Base-by-base conservation (phyloP, 2,888 invertebrate species). In the Troglohyphantes excavatus region DNA sequence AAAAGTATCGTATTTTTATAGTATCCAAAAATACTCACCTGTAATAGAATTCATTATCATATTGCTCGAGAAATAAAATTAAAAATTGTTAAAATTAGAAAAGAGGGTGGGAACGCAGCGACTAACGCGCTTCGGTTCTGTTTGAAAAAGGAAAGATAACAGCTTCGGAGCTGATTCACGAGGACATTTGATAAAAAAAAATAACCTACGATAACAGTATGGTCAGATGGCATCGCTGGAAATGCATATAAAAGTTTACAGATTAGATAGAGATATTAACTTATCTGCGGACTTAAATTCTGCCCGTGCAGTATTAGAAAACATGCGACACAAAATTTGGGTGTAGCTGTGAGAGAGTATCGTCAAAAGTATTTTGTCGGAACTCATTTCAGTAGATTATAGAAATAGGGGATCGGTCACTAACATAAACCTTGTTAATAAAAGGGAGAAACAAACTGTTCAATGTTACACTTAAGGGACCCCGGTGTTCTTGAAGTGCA, bases 121-220 rank as follows among this genome's bases (percentile, higher is more conserved):
- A 26, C 43, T 17, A 19, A n/a, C 17, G 7, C 68, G 59, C 23
- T 68, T 21, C 53, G 29, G 21, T 26, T 68, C 68, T 46, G 26
- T 68, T 81, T 81, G 46, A 13, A 53, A 81, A 68, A 68, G 53
- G 68, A 81, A 29, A 26, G 68, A 68, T 81, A 73, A 13, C 0
- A 17, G 53, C 19, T n/a, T 27, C 67, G n/a, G n/a, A 29, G 21
- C 43, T n/a, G 70, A 70, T 39, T 27, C 68, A 29, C n/a, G 21
- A 39, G 43, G 39, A 39, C 70, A 9, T n/a, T 53, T 53, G n/a
- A 17, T 13, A 13, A 11, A 53, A 1, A n/a, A 39, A 11, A 39
- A 39, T 2, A 11, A 11, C 13, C 13, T 53, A 1, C 5, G 53
- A 53, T 53, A 53, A n/a, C 53, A 17, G 1, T n/a, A 13, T n/a